Percentiles rank a stretch among this genome's conserved stretches.
Conservation (phyloP, 2,797 vertebrate genomes). For the Falco novaeseelandiae region DNA sequence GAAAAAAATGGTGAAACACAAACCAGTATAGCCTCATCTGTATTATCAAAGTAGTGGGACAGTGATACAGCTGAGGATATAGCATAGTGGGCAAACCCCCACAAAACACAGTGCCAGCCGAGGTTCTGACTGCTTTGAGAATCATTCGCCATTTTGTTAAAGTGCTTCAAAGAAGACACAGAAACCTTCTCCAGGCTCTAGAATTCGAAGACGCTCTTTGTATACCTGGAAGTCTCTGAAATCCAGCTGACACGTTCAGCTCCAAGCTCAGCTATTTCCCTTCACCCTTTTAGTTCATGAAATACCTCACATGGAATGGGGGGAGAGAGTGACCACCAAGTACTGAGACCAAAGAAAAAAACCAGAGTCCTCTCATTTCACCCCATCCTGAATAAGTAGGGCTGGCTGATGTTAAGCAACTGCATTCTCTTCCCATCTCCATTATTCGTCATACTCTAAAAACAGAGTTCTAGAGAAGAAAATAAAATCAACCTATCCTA, state of each 20-base stretch:
- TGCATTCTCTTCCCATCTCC: not conserved
- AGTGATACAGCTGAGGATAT: not conserved
- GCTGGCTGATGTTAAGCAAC: not conserved
- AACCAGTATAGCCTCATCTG: not conserved
- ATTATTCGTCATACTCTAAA: not conserved
- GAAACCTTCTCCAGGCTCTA: not conserved
- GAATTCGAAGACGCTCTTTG: not conserved
- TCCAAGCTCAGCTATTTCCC: not conserved
- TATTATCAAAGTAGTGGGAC: not conserved
- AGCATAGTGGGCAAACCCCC: not conserved
- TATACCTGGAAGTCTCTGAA: not conserved
- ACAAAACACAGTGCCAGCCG: not conserved
- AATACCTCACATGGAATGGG: not conserved
- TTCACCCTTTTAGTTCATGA: not conserved
- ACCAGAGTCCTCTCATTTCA: not conserved
- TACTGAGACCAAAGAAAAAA: not conserved
- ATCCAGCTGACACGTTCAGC: not conserved
- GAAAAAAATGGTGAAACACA: not conserved
- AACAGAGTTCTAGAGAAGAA: not conserved
- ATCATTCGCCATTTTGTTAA: not conserved
- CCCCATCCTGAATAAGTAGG: not conserved
- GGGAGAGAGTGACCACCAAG: not conserved
- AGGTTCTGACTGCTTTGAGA: not conserved
- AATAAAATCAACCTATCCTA: not conserved
- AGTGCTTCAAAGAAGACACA: not conserved